These are phyloP conservation scores for Apus apus DNA, from an alignment of 2,113 vertebrate genomes.

Conservation along the genomic window DNA sequence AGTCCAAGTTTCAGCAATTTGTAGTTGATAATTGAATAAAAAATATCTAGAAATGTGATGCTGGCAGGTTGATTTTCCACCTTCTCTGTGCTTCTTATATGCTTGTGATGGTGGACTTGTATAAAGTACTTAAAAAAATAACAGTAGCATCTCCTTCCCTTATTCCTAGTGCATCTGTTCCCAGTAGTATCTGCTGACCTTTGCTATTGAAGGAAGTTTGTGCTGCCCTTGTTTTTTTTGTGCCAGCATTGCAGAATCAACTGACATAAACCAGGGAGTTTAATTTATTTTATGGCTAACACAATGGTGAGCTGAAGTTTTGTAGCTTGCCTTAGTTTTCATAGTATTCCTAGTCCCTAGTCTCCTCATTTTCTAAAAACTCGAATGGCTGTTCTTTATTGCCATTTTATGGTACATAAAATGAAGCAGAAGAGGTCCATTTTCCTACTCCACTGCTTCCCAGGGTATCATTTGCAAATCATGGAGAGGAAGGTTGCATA, in stretches of 20 bases:
- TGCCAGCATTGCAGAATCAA: not conserved
- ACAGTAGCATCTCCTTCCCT: not conserved
- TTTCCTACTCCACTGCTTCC: not conserved
- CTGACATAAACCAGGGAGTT: not conserved
- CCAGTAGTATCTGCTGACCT: not conserved
- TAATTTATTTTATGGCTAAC: not conserved
- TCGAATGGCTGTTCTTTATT: not conserved
- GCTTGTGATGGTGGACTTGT: not conserved
- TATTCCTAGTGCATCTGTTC: not conserved
- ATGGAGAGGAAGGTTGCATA: not conserved
- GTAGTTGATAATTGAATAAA: not conserved
- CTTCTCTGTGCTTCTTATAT: not conserved
- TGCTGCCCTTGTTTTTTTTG: not conserved
- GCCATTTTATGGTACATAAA: not conserved
- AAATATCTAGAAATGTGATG: not conserved
- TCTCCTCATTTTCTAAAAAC: not conserved
- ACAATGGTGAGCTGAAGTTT: not conserved
- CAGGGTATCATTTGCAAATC: rapidly evolving
- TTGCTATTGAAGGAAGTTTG: not conserved
- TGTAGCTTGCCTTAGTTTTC: not conserved
- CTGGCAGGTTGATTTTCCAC: not conserved
- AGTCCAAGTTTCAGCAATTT: not conserved
- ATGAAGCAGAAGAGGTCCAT: not conserved
- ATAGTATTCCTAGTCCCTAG: not conserved
- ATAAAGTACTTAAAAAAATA: not conserved